These are phyloP conservation scores for Diplolepis rosae DNA, from an alignment of 2,888 invertebrate species.

Conservation along the genomic window DNA sequence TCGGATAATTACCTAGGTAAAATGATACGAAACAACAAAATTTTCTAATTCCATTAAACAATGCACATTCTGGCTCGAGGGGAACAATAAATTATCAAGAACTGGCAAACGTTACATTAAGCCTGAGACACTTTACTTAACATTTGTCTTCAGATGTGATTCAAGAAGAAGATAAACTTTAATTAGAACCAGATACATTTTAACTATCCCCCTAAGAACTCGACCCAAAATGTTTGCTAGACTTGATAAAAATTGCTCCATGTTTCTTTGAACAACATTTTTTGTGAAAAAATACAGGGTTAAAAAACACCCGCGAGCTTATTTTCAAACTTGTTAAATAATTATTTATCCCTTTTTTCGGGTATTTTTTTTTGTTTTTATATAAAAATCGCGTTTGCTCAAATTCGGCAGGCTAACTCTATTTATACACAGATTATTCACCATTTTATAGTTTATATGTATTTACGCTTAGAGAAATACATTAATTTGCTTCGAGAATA, in stretches of 20 bases:
- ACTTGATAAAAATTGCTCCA: not conserved
- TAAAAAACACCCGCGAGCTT: not conserved
- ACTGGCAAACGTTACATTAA: constrained; percentile 13
- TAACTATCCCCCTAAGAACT: not conserved
- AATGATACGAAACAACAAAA: not conserved
- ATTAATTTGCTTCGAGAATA: not conserved
- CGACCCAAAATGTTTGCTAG: not conserved
- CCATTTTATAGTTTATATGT: not conserved
- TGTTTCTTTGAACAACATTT: not conserved
- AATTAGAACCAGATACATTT: constrained; percentile 11
- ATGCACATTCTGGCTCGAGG: constrained; percentile 11
- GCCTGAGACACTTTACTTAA: constrained; percentile 7
- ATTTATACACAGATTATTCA: not conserved
- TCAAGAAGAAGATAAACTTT: constrained; percentile 6
- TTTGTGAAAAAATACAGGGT: not conserved
- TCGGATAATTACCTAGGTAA: not conserved
- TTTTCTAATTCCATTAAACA: constrained; percentile 24
- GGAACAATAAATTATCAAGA: constrained; percentile 6
- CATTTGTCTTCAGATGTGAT: constrained; percentile 1
- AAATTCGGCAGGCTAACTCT: not conserved
- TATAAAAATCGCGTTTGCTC: not conserved
- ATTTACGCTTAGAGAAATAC: not conserved
- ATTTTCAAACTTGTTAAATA: not conserved
- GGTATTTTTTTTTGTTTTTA: not conserved
- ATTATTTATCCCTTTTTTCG: not conserved